Base-by-base conservation (phyloP, 2,888 invertebrate species). In the Bombylius discolor region DNA sequence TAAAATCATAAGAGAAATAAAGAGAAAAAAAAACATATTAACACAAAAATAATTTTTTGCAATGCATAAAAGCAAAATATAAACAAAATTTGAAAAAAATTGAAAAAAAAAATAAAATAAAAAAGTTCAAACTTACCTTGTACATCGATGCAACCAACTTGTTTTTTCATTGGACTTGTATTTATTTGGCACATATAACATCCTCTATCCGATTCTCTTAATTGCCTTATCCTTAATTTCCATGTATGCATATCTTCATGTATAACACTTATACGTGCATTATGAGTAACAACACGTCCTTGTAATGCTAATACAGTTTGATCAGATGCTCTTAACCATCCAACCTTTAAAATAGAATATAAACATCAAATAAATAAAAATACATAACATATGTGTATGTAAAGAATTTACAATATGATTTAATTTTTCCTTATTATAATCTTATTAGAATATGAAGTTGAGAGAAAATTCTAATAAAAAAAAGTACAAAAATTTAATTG, bases 171-270 rank as follows among this genome's bases (percentile, higher is more conserved):
- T 55, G 83, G 81, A 59, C 83, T 86, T 3, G 90, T 91, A 76
- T 92, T 92, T 67, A 92, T 89, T 78, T 92, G 91, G 69, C 92
- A 92, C 87, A 91, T 89, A 75, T 92, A 92, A 70, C 91, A 92
- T 58, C 89, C 92, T 49, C 86, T 81, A 73, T 92, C 92, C 48
- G 84, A 81, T 65, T 89, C 89, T 62, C 86, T 81, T 53, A 92
- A 78, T 59, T 89, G 89, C 58, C 87, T 79, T 68, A 92, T 89
- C 71, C 88, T 84, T 58, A 92, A 77, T 72, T 87, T 87, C 92
- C 91, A 92, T 60, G 89, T 90, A 66, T 84, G 80, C 59, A 85
- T 81, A 55, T 87, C 84, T 71, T 92, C 91, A 70, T 89, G 83
- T 66, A 85, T 84, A 48, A 91, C 87, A 65, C 84, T 82, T 69